Conservation (phyloP, 1,140 invertebrate species). For the Gryon sp. region DNA sequence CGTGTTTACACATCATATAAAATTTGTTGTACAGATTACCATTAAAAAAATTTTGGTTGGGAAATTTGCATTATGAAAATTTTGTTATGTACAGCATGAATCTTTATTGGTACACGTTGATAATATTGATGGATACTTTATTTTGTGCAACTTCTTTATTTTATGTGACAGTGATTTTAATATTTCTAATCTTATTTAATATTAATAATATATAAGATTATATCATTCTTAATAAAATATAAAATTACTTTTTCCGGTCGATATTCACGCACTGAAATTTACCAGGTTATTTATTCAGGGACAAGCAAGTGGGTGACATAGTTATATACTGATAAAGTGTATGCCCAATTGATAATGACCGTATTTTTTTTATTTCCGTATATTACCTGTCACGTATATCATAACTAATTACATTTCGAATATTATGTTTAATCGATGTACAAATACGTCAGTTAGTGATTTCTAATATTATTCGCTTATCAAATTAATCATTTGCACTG, state of each 20-base stretch:
- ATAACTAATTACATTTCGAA: constrained; percentile 16
- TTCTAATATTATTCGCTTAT: constrained; percentile 30
- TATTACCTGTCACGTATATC: constrained; percentile 7
- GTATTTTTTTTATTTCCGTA: constrained; percentile 18
- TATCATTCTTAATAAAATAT: too few species aligned
- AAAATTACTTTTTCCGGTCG: not conserved
- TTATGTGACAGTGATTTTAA: constrained; percentile 17
- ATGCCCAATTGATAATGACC: constrained; percentile 4
- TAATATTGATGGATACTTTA: constrained; percentile 13
- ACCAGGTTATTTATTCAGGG: not conserved
- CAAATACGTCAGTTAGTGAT: constrained; percentile 8
- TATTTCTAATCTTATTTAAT: too few species aligned
- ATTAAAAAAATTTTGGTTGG: constrained; percentile 2
- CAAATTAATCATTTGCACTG: constrained; percentile 29
- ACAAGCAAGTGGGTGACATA: not conserved
- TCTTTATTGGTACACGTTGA: not conserved
- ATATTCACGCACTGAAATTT: not conserved
- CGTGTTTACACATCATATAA: not conserved
- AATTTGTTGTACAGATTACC: not conserved
- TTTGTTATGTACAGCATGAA: not conserved
- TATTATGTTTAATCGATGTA: constrained; percentile 20
- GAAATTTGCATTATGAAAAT: too few species aligned
- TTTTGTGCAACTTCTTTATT: not conserved
- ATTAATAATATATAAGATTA: too few species aligned
- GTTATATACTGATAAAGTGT: constrained; percentile 15